These are phyloP conservation scores for Enteromius unitaeniatus DNA, from an alignment of 2,797 vertebrate species.

Conservation along the genomic window DNA sequence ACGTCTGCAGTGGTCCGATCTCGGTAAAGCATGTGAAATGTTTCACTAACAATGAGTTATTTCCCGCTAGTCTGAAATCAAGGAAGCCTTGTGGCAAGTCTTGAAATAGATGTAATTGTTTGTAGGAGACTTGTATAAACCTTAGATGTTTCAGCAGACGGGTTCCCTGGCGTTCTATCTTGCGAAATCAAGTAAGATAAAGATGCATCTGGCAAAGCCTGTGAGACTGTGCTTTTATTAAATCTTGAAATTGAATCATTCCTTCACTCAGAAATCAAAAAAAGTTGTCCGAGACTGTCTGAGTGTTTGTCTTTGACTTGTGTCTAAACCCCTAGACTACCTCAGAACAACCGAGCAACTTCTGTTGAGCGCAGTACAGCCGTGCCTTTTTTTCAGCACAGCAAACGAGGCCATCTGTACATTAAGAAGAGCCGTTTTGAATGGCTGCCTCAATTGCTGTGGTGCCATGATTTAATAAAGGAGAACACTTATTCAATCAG, in stretches of 20 bases:
- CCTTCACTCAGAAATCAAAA: neutral
- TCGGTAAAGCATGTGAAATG: slow-evolving; percentile 12
- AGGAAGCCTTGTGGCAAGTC: slow-evolving; percentile 2
- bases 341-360: slow-evolving; percentile 28
- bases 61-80: neutral
- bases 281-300: slow-evolving; percentile 8
- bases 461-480: slow-evolving; percentile 51
- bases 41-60: neutral
- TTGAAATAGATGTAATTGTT: slow-evolving; percentile 20
- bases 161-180: slow-evolving; percentile 5
- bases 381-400: slow-evolving; percentile 2
- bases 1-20: slow-evolving; percentile 24
- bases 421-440: slow-evolving; percentile 43
- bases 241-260: neutral
- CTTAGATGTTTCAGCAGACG: neutral
- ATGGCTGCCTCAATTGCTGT: slow-evolving; percentile 41
- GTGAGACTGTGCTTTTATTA: neutral
- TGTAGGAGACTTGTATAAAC: slow-evolving; percentile 1
- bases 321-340: slow-evolving; percentile 11
- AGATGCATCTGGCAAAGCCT: slow-evolving; percentile 8
- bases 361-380: slow-evolving; percentile 11
- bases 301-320: slow-evolving; percentile 27
- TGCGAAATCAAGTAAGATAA: neutral
- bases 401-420: slow-evolving; percentile 40
- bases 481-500: slow-evolving; percentile 50